Evolutionary conservation across 2,888 invertebrate genomes (phyloP).

Genomic region (Blastobasis lacticolella): DNA sequence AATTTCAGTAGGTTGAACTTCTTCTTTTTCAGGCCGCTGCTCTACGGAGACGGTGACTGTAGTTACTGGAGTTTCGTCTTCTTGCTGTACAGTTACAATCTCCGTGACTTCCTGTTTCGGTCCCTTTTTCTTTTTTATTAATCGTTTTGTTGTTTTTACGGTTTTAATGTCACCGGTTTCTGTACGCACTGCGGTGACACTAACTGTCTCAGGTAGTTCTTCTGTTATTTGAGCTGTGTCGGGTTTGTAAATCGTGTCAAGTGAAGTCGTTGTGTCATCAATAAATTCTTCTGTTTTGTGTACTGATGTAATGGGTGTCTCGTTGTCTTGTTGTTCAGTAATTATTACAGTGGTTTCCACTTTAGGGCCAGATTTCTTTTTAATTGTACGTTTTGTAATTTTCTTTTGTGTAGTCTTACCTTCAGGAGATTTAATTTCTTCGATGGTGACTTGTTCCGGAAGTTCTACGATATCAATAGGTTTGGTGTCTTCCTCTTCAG

Average conservation of each 20-base stretch:
- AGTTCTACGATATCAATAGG: constrained; percentile 27
- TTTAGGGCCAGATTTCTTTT: constrained; percentile 43
- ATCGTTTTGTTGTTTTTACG: constrained; percentile 45
- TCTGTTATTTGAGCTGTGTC: constrained; percentile 13
- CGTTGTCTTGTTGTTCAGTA: constrained; percentile 18
- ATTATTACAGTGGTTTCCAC: constrained; percentile 25
- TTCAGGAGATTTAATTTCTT: constrained; percentile 26
- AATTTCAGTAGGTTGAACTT: constrained; percentile 12
- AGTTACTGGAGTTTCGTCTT: constrained; percentile 38
- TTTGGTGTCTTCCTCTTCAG: constrained; percentile 24
- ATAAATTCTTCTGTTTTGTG: constrained; percentile 35
- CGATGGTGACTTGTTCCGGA: constrained; percentile 35
- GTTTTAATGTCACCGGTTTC: constrained; percentile 16
- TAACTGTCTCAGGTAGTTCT: constrained; percentile 15
- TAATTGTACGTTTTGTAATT: constrained; percentile 41
- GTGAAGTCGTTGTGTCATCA: constrained; percentile 18
- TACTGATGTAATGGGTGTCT: constrained; percentile 37
- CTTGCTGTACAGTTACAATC: constrained; percentile 51
- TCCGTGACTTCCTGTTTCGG: constrained; percentile 55
- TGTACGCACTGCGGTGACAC: constrained; percentile 21
- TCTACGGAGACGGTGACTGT: constrained; percentile 35
- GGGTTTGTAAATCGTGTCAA: constrained; percentile 8
- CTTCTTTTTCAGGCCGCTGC: constrained; percentile 6
- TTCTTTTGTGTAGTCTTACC: constrained; percentile 32
- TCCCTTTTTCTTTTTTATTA: constrained; percentile 55